Conservation (phyloP, 2,797 vertebrate species). For the Dicrostonyx torquatus region DNA sequence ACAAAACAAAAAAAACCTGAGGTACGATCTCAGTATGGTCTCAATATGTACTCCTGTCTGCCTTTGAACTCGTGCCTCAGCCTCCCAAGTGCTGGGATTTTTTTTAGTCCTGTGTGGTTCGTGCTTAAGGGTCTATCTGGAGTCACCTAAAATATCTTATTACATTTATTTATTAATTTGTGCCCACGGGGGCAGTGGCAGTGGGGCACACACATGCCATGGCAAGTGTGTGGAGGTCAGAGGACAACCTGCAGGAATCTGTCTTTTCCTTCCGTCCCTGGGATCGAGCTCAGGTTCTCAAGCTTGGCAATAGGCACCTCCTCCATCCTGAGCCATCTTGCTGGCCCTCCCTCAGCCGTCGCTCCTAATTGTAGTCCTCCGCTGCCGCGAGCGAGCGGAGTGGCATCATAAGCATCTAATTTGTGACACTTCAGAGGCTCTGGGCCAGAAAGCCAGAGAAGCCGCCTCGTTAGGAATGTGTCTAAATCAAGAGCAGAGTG, state of each 20-base stretch:
- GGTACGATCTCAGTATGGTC: neutral
- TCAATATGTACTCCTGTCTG: neutral
- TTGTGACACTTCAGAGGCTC: slow-evolving; percentile 16
- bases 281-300: neutral
- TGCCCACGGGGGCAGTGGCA: neutral
- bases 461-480: neutral
- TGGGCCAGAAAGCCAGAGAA: slow-evolving; percentile 2
- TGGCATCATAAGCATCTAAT: neutral
- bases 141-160: neutral
- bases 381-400: neutral
- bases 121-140: neutral
- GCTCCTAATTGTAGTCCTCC: neutral
- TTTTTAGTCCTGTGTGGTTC: neutral
- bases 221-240: neutral
- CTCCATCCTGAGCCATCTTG: neutral
- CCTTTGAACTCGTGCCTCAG: neutral
- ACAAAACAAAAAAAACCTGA: no score
- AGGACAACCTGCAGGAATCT: neutral
- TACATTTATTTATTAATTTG: neutral
- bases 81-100: neutral
- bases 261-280: neutral
- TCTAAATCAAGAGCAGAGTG: slow-evolving; percentile 13
- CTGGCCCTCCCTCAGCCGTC: neutral
- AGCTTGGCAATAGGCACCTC: neutral
- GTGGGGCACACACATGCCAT: no score